Base-by-base conservation (phyloP, 1,140 invertebrate genomes). In the Drosophila parvula region DNA sequence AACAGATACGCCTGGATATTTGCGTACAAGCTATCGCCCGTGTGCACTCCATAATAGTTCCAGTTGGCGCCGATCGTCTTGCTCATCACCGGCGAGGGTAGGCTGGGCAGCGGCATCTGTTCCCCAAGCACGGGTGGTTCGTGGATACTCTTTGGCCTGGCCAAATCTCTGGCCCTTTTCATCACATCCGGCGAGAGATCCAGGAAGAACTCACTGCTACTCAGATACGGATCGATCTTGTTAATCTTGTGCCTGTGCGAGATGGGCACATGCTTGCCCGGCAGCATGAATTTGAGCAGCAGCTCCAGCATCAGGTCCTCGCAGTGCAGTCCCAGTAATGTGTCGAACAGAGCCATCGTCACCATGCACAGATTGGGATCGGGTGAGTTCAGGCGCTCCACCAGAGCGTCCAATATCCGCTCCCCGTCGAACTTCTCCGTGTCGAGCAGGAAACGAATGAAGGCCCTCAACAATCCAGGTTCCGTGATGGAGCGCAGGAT, bases 231-330 rank as follows among this genome's bases (percentile, higher is more conserved):
- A 92, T 98, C 96, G 14, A 96, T 94, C 65, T 97, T 95, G 34
- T 95, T 93, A 45, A 98, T 93, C 77, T 95, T 94, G 74, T 93
- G 93, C 40, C 96, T 94, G 91, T 97, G 96, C 22, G 96, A 97
- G 9, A 97, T 93, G 95, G 98, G 97, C 0, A 99, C 94, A 93
- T 99, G 97, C n/a, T 96, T 95, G 88, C 97, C 97, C 12, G 96
- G 97, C 75, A 96, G 94, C 50, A 99, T 93, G 90, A 98, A 96
- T 93, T 96, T 96, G 75, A 98, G 96, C 51, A 99, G 94, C 30
- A 99, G 93, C 90, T 98, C 97, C 79, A 98, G 93, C 96, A 99
- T 98, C n/a, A 99, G 94, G 92, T 99, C 98, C 93, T 99, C 98
- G 92, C 97, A 99, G 91, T 98, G 97, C 44, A 99, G 93, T 81